Conservation (phyloP, 2,888 invertebrate species). For the Fragum whitleyi region DNA sequence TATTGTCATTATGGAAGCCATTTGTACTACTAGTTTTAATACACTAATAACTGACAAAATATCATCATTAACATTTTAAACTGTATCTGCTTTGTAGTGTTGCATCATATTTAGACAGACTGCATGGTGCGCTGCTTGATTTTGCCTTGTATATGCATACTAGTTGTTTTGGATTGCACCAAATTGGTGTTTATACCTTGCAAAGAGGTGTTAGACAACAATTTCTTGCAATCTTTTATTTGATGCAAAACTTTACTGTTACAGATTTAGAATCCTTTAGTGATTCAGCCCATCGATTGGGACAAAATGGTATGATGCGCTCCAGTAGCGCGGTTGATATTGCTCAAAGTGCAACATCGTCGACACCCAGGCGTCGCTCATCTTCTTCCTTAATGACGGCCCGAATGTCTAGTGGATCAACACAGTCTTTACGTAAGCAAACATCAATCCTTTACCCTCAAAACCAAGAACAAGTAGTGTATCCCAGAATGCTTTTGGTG, state of each 20-base stretch:
- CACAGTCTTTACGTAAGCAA: slow-evolving; percentile 85
- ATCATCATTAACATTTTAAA: too few relatives aligned
- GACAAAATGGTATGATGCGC: slow-evolving; percentile 85
- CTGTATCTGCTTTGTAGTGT: neutral
- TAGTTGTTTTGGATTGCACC: neutral
- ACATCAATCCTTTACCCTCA: neutral
- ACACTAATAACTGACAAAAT: too few relatives aligned
- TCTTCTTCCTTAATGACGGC: slow-evolving; percentile 88
- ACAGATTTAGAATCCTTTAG: slow-evolving; percentile 70
- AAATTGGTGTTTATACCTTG: neutral
- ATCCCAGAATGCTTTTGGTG: slow-evolving; percentile 2
- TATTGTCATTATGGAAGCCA: too few relatives aligned
- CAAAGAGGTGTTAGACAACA: neutral
- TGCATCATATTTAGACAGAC: neutral
- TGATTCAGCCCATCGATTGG: slow-evolving; percentile 36
- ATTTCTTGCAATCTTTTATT: neutral
- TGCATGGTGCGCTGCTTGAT: neutral
- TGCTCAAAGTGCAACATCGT: slow-evolving; percentile 53
- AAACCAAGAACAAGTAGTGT: neutral
- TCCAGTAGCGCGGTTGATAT: slow-evolving; percentile 97
- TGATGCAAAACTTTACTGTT: slow-evolving; percentile 1
- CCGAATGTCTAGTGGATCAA: slow-evolving; percentile 86
- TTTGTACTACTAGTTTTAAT: too few relatives aligned
- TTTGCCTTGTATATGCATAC: neutral
- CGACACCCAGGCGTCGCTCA: slow-evolving; percentile 63